phyloP scores from a whole-genome alignment of 2,113 vertebrate genomes.

The Phaetusa simplex region DNA sequence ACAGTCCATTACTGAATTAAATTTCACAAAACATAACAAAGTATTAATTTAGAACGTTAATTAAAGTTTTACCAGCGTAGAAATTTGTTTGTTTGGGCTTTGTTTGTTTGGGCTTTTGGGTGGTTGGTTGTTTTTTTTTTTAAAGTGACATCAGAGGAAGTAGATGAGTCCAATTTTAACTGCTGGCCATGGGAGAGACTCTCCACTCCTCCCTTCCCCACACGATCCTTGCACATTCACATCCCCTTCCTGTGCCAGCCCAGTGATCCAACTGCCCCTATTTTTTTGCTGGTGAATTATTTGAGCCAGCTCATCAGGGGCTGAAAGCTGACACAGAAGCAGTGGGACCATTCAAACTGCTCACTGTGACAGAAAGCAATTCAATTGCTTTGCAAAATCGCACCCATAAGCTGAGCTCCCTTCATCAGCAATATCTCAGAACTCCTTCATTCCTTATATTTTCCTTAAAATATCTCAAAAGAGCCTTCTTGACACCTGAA shows the following conservation, averaged over 20 bases:
- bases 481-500: not conserved
- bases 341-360: not conserved
- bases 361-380: not conserved
- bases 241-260: conserved; percentile 36
- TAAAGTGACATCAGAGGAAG: not conserved
- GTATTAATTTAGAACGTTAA: not conserved
- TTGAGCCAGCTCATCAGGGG: not conserved
- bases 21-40: not conserved
- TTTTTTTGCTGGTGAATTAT: not conserved
- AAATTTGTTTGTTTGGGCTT: not conserved
- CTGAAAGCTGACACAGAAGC: not conserved
- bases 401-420: not conserved
- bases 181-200: not conserved
- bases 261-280: not conserved
- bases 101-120: not conserved
- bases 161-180: not conserved
- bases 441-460: not conserved
- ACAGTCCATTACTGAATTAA: not conserved
- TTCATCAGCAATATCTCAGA: not conserved
- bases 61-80: not conserved
- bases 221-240: not conserved
- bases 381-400: not conserved
- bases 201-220: not conserved
- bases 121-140: not conserved
- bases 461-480: not conserved